Evolutionary conservation across 1,140 invertebrate species (phyloP), one percentile per base, ranked within the genome.

Genomic region (Drosophila virilis): DNA sequence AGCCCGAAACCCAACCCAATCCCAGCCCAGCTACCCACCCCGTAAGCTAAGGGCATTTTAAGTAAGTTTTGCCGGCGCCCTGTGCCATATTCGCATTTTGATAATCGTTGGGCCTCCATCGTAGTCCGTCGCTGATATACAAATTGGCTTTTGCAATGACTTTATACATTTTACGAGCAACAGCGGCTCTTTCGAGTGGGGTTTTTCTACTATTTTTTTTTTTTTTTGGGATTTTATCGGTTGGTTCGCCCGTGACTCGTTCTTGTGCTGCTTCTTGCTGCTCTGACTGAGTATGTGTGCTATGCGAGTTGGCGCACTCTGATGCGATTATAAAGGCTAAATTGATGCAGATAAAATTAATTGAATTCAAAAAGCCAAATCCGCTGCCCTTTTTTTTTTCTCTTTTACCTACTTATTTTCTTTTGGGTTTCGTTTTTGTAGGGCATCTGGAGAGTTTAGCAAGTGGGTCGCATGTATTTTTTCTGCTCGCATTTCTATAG

Each of bases 341-440:
- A 86, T 86, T 86, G 83, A 86, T 86, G 83, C 79, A 86, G 83
- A 86, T 86, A 88, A 86, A 86, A 86, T 86, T 86, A 86, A 86
- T 86, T 86, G 83, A 86, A 86, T 86, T 86, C 83, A 88, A 88
- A 85, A 83, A 86, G 83, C 76, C 69, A 85, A 88, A 88, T 76
- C 75, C 78, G 72, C 52, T 84, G 80, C 58, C 78, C 80, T 76
- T 74, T 77, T 68, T 77, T 68, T 60, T 40, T 51, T 68, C 70
- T 37, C 37, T 83, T 72, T 76, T 78, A 45, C 78, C 78, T 65
- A 69, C 65, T 75, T 78, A 83, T 78, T 59, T 65, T 51, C 57
- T 62, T 74, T 42, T 28, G 8, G 50, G n/a, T 8, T 58, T 13
- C 10, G 38, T 22, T 64, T 55, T 64, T 45, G 33, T 17, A 60